phyloP scores from a whole-genome alignment of 2,797 vertebrate genomes.

The Bovichtus diacanthus region DNA sequence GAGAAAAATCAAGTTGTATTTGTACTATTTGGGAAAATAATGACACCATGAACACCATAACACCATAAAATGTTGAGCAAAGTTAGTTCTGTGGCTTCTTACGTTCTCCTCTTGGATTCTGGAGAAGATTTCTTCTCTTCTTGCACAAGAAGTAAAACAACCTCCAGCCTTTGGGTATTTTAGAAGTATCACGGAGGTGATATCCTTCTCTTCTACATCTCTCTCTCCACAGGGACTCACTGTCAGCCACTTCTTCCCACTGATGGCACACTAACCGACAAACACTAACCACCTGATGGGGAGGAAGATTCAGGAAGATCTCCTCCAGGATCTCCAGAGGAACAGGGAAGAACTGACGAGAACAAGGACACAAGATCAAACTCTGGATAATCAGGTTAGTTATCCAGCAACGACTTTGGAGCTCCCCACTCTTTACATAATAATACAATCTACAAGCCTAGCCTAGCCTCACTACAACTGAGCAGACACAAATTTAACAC shows the following conservation, averaged over 20 bases:
- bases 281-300: conserved; percentile 78
- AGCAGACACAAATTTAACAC: neutral
- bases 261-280: conserved; percentile 88
- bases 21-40: neutral
- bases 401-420: neutral
- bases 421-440: neutral
- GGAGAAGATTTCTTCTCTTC: conserved; percentile 88
- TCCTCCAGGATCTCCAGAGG: conserved; percentile 88
- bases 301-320: conserved; percentile 87
- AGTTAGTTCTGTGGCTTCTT: conserved; percentile 16
- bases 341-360: conserved; percentile 54
- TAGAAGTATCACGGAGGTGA: conserved; percentile 37
- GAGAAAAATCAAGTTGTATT: neutral
- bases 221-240: conserved; percentile 88
- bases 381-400: neutral
- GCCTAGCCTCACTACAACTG: neutral
- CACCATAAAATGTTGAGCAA: neutral
- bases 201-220: conserved; percentile 88
- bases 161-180: conserved; percentile 83
- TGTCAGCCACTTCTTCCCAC: conserved; percentile 90
- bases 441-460: neutral
- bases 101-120: conserved; percentile 90
- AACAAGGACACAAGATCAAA: neutral
- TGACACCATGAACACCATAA: too few species aligned
- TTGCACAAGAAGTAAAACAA: conserved; percentile 86